These are phyloP conservation scores for Chaenodraco wilsoni DNA, from an alignment of 2,797 vertebrate genomes.

Conservation along the genomic window DNA sequence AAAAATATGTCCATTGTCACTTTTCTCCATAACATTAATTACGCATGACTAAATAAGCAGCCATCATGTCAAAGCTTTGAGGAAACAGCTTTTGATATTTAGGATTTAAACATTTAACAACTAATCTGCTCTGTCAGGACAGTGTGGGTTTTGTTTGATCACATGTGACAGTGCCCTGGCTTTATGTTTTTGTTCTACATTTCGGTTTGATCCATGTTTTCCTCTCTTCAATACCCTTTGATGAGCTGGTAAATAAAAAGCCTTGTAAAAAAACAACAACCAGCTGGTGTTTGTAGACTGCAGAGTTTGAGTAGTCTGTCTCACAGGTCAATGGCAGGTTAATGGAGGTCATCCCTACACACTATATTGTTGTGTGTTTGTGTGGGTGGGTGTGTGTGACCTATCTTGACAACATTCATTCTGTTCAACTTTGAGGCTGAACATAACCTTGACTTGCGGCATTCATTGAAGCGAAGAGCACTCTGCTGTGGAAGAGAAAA, in stretches of 20 bases:
- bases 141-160: slow-evolving; percentile 1
- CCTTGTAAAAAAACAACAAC: slow-evolving; percentile 34
- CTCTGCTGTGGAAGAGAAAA: slow-evolving; percentile 34
- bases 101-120: not conserved
- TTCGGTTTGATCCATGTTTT: slow-evolving; percentile 14
- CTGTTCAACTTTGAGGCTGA: slow-evolving; percentile 25
- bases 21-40: not conserved
- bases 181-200: not conserved
- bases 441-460: slow-evolving; percentile 34
- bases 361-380: slow-evolving; percentile 8
- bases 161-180: not conserved
- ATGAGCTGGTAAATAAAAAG: slow-evolving; percentile 17
- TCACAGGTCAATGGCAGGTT: slow-evolving; percentile 60
- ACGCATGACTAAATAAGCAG: not conserved
- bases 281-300: not conserved
- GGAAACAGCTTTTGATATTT: not conserved
- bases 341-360: slow-evolving; percentile 45
- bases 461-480: slow-evolving; percentile 23
- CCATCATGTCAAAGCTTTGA: not conserved
- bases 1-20: not conserved
- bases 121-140: not conserved
- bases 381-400: not conserved
- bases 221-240: not conserved
- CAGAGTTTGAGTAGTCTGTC: slow-evolving; percentile 30
- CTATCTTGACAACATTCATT: slow-evolving; percentile 30